Conservation (phyloP, 1,140 invertebrate genomes). For the Orius laevigatus region DNA sequence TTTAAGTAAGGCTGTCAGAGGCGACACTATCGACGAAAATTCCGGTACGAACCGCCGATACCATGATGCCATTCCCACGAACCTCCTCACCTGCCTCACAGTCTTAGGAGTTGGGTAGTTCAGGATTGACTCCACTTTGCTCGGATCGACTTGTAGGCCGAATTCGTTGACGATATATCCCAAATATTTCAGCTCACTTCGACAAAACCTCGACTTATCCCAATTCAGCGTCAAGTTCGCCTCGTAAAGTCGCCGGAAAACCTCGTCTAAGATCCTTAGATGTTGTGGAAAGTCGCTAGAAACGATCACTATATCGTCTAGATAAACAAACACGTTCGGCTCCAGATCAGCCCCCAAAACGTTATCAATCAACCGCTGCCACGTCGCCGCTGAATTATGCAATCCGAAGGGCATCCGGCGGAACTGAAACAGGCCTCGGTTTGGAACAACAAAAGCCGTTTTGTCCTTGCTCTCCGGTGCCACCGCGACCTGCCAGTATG, state of each 20-base stretch:
- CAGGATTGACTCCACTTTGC: slow-evolving; percentile 13
- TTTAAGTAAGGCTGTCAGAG: slow-evolving; percentile 22
- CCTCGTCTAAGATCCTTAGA: slow-evolving; percentile 6
- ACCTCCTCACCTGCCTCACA: slow-evolving; percentile 26
- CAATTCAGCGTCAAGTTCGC: background rate
- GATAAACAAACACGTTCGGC: slow-evolving; percentile 21
- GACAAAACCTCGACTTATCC: slow-evolving; percentile 6
- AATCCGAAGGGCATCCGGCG: slow-evolving; percentile 30
- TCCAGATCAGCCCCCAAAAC: slow-evolving; percentile 24
- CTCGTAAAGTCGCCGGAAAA: slow-evolving; percentile 9
- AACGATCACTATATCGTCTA: slow-evolving; percentile 26
- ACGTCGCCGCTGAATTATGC: slow-evolving; percentile 26
- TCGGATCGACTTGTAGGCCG: slow-evolving; percentile 5
- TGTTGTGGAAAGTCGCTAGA: slow-evolving; percentile 10
- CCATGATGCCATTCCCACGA: slow-evolving; percentile 29
- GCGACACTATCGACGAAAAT: slow-evolving; percentile 26
- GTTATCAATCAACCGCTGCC: slow-evolving; percentile 25
- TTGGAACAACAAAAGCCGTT: background rate
- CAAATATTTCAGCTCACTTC: slow-evolving; percentile 7
- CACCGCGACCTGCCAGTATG: slow-evolving; percentile 26
- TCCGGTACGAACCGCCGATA: slow-evolving; percentile 28
- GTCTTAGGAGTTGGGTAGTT: slow-evolving; percentile 23
- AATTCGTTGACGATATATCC: slow-evolving; percentile 8
- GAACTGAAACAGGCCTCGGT: slow-evolving; percentile 22
- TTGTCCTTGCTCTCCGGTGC: background rate